A percentile compares a stretch with the other conserved stretches of the same genome.
These are phyloP conservation scores for Drosophila mayri DNA, from an alignment of 1,140 invertebrate species.

Conservation along the genomic window DNA sequence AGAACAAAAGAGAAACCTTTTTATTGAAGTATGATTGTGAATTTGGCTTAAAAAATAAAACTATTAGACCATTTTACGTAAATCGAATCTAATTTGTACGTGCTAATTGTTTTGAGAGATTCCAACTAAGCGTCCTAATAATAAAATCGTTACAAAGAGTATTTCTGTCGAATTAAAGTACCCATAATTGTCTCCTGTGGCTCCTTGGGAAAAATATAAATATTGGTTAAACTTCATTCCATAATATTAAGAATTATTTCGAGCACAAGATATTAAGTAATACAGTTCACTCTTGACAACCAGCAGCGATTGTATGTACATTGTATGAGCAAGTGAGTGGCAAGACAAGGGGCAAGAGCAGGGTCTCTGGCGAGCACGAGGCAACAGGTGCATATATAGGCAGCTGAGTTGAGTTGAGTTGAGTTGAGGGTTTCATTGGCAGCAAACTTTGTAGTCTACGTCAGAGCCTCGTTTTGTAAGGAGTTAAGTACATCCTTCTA, in stretches of 20 bases:
- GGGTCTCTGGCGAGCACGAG: slow-evolving; percentile 13
- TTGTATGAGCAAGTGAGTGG: slow-evolving; percentile 27
- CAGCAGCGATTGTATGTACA: slow-evolving; percentile 42
- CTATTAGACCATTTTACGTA: background rate
- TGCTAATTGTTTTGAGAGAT: slow-evolving; percentile 16
- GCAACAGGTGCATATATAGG: background rate
- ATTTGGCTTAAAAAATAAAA: slow-evolving; percentile 7
- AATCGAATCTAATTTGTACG: slow-evolving; percentile 40
- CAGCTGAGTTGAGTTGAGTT: background rate
- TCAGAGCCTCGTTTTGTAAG: slow-evolving; percentile 44
- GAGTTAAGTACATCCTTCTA: slow-evolving; percentile 59
- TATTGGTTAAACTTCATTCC: slow-evolving; percentile 72
- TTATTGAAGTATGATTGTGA: slow-evolving; percentile 28
- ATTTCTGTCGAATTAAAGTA: slow-evolving; percentile 24
- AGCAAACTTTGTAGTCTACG: slow-evolving; percentile 36
- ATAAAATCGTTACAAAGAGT: slow-evolving; percentile 16
- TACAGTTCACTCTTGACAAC: slow-evolving; percentile 14
- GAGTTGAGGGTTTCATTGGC: slow-evolving; percentile 33
- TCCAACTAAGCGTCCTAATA: slow-evolving; percentile 31
- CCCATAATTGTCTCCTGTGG: slow-evolving; percentile 10
- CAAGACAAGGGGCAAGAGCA: slow-evolving; percentile 18
- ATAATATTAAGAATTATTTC: slow-evolving; percentile 62
- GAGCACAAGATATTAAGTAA: slow-evolving; percentile 58
- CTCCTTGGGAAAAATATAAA: slow-evolving; percentile 30
- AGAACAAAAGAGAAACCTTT: slow-evolving; percentile 33